These are phyloP conservation scores for Actinia equina DNA, from an alignment of 64 coral and sea anemone species.

Conservation along the genomic window DNA sequence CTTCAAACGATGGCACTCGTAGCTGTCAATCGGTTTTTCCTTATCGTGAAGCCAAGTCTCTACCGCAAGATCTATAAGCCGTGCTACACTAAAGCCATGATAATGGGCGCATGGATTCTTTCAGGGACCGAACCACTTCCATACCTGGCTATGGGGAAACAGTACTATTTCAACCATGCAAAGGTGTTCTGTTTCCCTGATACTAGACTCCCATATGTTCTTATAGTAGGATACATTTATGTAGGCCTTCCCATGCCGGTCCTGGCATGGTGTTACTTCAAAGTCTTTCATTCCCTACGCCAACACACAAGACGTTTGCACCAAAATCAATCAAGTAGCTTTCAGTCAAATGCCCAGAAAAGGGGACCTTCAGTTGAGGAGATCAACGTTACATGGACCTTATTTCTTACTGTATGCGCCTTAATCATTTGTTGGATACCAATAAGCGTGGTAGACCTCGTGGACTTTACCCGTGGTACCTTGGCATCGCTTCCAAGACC, in stretches of 20 bases:
- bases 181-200: constrained; percentile 11
- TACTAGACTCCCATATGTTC: background rate
- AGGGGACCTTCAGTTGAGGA: constrained; percentile 5
- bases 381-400: constrained; percentile 9
- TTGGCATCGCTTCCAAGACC: background rate
- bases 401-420: background rate
- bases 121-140: constrained; percentile 2
- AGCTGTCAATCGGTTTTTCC: constrained; percentile 52
- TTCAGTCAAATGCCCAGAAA: background rate
- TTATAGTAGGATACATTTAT: background rate
- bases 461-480: background rate
- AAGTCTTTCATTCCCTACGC: background rate
- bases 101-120: constrained; percentile 25
- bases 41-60: constrained; percentile 33
- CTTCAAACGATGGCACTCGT: constrained; percentile 45
- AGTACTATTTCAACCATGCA: background rate
- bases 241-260: constrained; percentile 10
- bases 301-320: background rate
- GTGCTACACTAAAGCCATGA: constrained; percentile 39
- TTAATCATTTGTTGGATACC: constrained; percentile 2
- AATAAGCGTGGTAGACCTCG: background rate
- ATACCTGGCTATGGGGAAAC: constrained; percentile 1
- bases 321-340: background rate
- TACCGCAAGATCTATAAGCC: constrained; percentile 65
- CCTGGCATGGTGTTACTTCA: background rate